Evolutionary conservation across 2,113 vertebrate genomes (phyloP), one percentile per base, ranked within the genome.

Genomic region (Nansenia antarctica): DNA sequence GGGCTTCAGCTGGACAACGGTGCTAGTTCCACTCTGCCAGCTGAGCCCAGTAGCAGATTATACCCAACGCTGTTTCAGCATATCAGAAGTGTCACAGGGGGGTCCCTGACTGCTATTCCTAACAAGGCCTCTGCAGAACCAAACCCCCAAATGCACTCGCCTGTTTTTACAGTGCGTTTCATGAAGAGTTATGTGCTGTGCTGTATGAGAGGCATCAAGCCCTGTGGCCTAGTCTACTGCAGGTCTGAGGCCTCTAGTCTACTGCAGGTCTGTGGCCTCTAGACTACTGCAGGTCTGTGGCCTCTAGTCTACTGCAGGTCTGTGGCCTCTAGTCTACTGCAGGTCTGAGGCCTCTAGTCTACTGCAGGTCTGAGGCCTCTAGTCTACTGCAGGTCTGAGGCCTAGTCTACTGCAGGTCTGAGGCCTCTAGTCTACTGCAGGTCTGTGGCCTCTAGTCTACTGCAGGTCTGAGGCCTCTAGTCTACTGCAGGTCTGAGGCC

Each of bases 131-230:
- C 58, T 15, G 8, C 37, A 24, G 67, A 47, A 61, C n/a, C 57
- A 59, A 69, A 27, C 57, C 37, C 45, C n/a, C 59, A 62, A 62
- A 62, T 30, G 35, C 60, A 35, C 32, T 31, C 15, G 15, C 9
- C 49, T 11, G 12, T n/a, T 29, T 62, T 54, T 29, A 32, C 35
- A 14, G 58, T 37, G 27, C 15, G 15, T 18, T 22, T 53, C 24
- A 37, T 32, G 45, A 54, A 62, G 45, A 62, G 61, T 20, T 55
- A 57, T 49, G 31, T 62, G 30, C 14, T 32, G 20, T 34, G 22
- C 52, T 29, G 52, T 3, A 20, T 30, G n/a, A 3, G 12, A 37
- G 39, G 8, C 30, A 39, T 5, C 18, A 14, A 15, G 39, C 39
- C 39, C 2, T 42, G 14, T 42, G 39, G 39, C 39, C 39, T 14